phyloP scores from a whole-genome alignment of 2,888 invertebrate species.

The Coleophora deauratella region DNA sequence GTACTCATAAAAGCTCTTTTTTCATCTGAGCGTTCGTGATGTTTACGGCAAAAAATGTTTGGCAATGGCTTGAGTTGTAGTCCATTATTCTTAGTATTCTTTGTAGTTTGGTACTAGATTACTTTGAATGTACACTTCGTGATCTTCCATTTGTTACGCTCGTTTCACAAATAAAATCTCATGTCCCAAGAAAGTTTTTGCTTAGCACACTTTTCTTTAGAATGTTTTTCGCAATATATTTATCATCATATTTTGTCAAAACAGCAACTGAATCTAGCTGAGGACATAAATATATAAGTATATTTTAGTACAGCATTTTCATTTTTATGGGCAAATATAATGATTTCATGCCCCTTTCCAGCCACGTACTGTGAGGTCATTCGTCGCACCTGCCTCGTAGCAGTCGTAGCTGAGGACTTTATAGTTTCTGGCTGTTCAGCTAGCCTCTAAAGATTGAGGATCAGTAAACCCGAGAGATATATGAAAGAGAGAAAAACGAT shows the following conservation, averaged over 20 bases:
- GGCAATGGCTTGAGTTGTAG: not conserved
- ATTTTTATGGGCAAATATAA: constrained; percentile 18
- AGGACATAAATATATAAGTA: no score
- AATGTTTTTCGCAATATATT: no score
- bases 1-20: constrained; percentile 25
- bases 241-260: no score
- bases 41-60: not conserved
- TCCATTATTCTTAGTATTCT: not conserved
- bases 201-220: no score
- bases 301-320: no score
- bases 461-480: not conserved
- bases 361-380: constrained; percentile 20
- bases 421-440: constrained; percentile 14
- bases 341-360: constrained; percentile 21
- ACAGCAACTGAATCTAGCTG: no score
- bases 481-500: no score
- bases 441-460: not conserved
- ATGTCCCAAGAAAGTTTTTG: no score
- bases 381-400: constrained; percentile 20
- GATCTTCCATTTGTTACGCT: no score
- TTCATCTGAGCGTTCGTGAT: constrained; percentile 9
- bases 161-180: no score
- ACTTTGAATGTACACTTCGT: no score
- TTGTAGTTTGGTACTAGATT: not conserved
- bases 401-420: constrained; percentile 18